Evolutionary conservation across 2,113 vertebrate genomes (phyloP).

Genomic region (Toxotes jaculatrix): DNA sequence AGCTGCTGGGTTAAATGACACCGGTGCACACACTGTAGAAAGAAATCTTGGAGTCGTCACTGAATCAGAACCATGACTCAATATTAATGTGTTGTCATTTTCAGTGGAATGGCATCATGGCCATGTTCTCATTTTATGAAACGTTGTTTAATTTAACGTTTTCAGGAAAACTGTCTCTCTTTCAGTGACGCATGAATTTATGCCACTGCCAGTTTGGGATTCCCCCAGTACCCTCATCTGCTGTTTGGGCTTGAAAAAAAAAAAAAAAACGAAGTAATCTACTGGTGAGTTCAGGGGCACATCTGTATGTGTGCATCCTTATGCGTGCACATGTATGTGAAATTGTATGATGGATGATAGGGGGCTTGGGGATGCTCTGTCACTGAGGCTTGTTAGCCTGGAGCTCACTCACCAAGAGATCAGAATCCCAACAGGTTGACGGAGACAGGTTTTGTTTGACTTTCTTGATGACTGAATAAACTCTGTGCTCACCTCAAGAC

Average conservation of each 20-base stretch:
- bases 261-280: neutral
- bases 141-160: neutral
- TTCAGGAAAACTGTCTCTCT: neutral
- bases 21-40: neutral
- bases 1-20: slow-evolving; percentile 31
- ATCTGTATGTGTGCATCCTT: slow-evolving; percentile 17
- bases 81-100: neutral
- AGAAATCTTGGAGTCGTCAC: neutral
- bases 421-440: neutral
- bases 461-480: neutral
- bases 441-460: neutral
- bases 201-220: slow-evolving; percentile 1
- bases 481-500: neutral
- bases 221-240: slow-evolving; percentile 18
- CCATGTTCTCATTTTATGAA: slow-evolving; percentile 5
- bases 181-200: slow-evolving; percentile 6
- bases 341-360: slow-evolving; percentile 63
- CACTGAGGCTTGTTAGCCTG: slow-evolving; percentile 46
- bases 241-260: slow-evolving; percentile 21
- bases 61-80: neutral
- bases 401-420: slow-evolving; percentile 39
- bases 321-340: slow-evolving; percentile 33
- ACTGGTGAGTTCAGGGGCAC: slow-evolving; percentile 15
- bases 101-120: neutral
- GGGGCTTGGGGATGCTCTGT: slow-evolving; percentile 32